Evolutionary conservation across 2,797 vertebrate genomes (phyloP).

Genomic region (Sebastes alutus): DNA sequence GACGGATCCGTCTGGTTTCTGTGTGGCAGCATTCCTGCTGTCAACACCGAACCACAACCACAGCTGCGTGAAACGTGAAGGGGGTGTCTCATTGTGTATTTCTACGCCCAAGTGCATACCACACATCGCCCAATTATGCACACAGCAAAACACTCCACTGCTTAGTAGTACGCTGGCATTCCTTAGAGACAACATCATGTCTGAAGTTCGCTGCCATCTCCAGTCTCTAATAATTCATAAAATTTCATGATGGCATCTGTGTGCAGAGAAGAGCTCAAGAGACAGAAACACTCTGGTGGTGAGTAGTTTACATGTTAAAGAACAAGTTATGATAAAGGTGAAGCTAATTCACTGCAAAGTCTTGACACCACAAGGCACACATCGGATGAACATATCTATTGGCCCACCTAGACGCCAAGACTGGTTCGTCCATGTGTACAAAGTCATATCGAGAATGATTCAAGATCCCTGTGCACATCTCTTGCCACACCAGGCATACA

Average conservation of each 20-base stretch:
- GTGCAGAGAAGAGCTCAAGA: not conserved
- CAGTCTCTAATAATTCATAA: not conserved
- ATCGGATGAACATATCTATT: not conserved
- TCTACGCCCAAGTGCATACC: slow-evolving; percentile 14
- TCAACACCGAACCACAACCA: not conserved
- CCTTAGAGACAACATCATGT: not conserved
- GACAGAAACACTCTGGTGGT: not conserved
- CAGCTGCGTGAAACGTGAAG: not conserved
- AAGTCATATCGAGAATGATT: too few species aligned
- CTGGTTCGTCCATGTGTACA: not conserved
- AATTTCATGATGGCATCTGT: not conserved
- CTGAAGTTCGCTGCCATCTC: not conserved
- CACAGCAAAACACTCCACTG: not conserved
- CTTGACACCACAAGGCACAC: not conserved
- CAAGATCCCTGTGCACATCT: too few species aligned
- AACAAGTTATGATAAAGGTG: not conserved
- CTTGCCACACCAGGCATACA: too few species aligned
- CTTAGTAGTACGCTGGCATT: not conserved
- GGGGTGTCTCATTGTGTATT: not conserved
- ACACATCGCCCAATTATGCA: not conserved
- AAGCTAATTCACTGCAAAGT: not conserved
- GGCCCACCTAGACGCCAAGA: not conserved
- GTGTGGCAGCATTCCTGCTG: slow-evolving; percentile 48
- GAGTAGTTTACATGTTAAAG: not conserved
- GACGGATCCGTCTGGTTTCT: slow-evolving; percentile 25